Conservation (phyloP, 2,888 invertebrate species). For the Drosophila subquinaria region DNA sequence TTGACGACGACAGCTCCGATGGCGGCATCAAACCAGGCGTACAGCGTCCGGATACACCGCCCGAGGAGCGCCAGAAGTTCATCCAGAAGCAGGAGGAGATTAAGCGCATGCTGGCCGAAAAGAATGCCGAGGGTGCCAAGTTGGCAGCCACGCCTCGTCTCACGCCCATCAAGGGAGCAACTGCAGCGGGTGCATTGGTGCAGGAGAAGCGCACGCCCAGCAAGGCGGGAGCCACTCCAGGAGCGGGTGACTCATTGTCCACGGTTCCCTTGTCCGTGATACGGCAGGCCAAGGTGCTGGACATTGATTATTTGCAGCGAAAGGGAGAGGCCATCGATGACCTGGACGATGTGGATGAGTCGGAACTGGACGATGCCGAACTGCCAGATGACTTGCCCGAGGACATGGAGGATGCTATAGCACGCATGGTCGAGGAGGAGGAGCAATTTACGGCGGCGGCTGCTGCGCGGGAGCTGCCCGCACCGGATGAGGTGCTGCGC, state of each 20-base stretch:
- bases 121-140: conserved; percentile 85
- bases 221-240: conserved; percentile 56
- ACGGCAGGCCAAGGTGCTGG: conserved; percentile 85
- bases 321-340: conserved; percentile 84
- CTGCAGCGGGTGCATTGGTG: conserved; percentile 16
- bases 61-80: conserved; percentile 85
- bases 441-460: conserved; percentile 88
- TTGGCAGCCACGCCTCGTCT: conserved; percentile 83
- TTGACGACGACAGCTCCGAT: conserved; percentile 85
- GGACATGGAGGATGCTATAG: conserved; percentile 86
- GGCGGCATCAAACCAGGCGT: conserved; percentile 86
- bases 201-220: conserved; percentile 78
- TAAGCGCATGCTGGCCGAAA: conserved; percentile 85
- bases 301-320: conserved; percentile 85
- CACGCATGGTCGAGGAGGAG: conserved; percentile 89
- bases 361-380: conserved; percentile 84
- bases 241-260: conserved; percentile 81
- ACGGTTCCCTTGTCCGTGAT: conserved; percentile 85
- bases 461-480: conserved; percentile 86
- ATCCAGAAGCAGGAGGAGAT: conserved; percentile 85
- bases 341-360: conserved; percentile 81
- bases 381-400: conserved; percentile 86
- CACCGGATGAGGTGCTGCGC: conserved; percentile 84
- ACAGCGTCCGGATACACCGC: conserved; percentile 85
- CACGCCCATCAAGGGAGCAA: conserved; percentile 79